These are phyloP conservation scores for Mormyrops boulengeri DNA, from an alignment of 2,797 vertebrate genomes.

Conservation along the genomic window DNA sequence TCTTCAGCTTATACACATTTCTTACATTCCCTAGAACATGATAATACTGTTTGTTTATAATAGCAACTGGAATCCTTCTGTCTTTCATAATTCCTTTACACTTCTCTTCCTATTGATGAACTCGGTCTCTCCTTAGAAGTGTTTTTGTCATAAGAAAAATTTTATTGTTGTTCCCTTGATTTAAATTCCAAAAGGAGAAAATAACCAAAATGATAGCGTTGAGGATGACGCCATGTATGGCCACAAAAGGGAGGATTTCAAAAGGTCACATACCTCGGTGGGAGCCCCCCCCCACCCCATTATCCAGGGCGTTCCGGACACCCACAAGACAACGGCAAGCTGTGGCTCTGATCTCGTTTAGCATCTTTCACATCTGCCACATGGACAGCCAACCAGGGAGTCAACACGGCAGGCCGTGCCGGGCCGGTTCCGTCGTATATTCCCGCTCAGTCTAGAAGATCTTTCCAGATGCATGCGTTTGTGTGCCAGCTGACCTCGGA, in stretches of 20 bases:
- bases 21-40: not conserved
- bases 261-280: conserved; percentile 57
- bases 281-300: conserved; percentile 33
- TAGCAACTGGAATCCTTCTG: conserved; percentile 21
- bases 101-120: conserved; percentile 35
- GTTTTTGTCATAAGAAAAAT: conserved; percentile 45
- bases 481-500: not conserved
- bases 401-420: not conserved
- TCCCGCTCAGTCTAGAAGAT: not conserved
- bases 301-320: conserved; percentile 33
- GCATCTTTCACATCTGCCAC: conserved; percentile 12
- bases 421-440: not conserved
- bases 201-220: conserved; percentile 50
- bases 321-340: conserved; percentile 28
- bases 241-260: conserved; percentile 46
- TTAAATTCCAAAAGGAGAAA: conserved; percentile 48
- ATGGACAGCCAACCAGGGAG: conserved; percentile 13
- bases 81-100: conserved; percentile 24
- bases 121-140: conserved; percentile 35
- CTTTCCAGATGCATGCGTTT: not conserved
- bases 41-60: not conserved
- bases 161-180: conserved; percentile 51
- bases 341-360: conserved; percentile 26
- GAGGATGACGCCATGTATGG: conserved; percentile 52
- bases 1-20: not conserved